Base-by-base conservation (phyloP, 2,113 vertebrate genomes). In the Gallinago paraguaiae region DNA sequence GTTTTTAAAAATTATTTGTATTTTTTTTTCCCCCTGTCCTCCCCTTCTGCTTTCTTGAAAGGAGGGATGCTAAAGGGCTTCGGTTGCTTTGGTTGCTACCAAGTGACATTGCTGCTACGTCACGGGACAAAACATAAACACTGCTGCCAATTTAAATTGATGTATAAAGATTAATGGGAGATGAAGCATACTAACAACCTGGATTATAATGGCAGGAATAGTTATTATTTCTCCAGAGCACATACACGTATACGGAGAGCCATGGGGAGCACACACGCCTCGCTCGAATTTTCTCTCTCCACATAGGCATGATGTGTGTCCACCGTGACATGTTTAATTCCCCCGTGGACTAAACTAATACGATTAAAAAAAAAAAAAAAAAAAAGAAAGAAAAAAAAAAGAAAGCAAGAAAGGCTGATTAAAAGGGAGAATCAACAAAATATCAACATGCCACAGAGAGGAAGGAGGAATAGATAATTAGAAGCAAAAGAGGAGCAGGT, bases 361-460 rank as follows among this genome's bases (percentile, higher is more conserved):
- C 10, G 61, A 96, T 94, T 78, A 5, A 59, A 89, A 94, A 67
- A 35, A 72, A 25, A 56, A 56, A 56, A 56, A 30, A 56, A 19
- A 19, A 12, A 48, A 65, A 27, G 35, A 37, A 28, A 13, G 9
- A 13, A 13, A 17, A 51, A 28, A 81, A 9, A 56, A 67, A 87
- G 46, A 8, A 94, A 59, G 92, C 59, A 88, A 93, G 77, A 86
- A 92, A 93, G 83, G 81, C 88, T 92, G 97, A 97, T 97, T 96
- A 97, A 97, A 97, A 97, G 78, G 85, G 75, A 96, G 96, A 97
- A 97, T 90, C 96, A 97, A 97, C 96, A 96, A 98, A 97, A 97
- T 97, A 98, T 97, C 97, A 97, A 97, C 97, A 93, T 93, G 97
- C 92, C 97, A 95, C 92, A 60, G 39, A 80, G 80, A 92, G 95